These are phyloP conservation scores for Euphonia xanthogaster DNA, from an alignment of 2,797 vertebrate genomes.

Conservation along the genomic window DNA sequence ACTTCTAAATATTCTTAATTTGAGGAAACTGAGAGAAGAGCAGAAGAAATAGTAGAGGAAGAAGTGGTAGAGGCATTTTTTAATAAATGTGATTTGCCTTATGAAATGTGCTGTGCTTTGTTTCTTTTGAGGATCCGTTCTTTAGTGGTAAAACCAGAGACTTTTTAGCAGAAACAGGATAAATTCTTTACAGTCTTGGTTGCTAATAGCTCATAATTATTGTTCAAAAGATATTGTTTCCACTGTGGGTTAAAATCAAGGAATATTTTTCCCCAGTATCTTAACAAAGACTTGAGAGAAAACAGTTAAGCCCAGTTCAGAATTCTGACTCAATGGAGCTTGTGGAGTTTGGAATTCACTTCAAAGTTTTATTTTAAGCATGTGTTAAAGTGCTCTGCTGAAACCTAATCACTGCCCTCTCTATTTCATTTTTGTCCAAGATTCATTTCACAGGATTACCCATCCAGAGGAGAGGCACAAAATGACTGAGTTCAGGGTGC, in stretches of 20 bases:
- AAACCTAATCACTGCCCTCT: neutral
- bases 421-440: neutral
- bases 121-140: neutral
- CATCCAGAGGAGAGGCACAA: neutral
- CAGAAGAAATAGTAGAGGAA: neutral
- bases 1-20: neutral
- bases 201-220: neutral
- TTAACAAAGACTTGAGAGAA: neutral
- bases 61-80: neutral
- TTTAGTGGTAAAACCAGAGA: neutral
- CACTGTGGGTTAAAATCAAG: neutral
- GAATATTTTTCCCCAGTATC: neutral
- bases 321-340: neutral
- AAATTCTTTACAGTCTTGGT: neutral
- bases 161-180: neutral
- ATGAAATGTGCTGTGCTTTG: neutral
- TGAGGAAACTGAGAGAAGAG: neutral
- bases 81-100: neutral
- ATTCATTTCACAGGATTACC: neutral
- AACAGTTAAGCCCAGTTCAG: neutral
- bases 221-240: neutral
- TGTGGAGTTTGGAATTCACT: neutral
- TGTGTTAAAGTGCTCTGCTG: neutral
- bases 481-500: neutral
- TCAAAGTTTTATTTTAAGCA: neutral